Base-by-base conservation (phyloP, 2,797 vertebrate genomes). In the Smutsia temminckii region DNA sequence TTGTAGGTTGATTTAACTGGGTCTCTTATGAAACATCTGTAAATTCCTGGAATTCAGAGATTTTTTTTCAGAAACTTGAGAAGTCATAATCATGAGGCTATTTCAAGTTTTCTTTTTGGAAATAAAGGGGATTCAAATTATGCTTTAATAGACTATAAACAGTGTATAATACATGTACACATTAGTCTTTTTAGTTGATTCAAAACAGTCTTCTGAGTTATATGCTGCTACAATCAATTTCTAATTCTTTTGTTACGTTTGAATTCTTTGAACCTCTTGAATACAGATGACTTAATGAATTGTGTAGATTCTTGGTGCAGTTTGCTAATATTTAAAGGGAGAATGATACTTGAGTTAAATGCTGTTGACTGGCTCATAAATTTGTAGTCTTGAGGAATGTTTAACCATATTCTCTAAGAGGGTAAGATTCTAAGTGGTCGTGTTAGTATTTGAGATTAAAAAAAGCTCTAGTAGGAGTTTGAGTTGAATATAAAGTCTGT, bases 81-180 rank as follows among this genome's bases (percentile, higher is more conserved):
- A 40, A 79, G 53, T 90, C 49, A 46, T 59, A 79, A 57, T 79
- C 68, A 25, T 79, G 81, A 86, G n/a, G 32, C 49, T 85, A 27
- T 88, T 94, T 89, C 29, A 95, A 4, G 12, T 59, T 96, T 93
- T 8, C 2, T 88, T 94, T 87, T 92, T 92, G 83, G 49, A 85
- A 8, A 59, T 53, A 85, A 74, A 64, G 3, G 63, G 68, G 18
- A 85, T 87, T 96, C 40, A 59, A 64, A 53, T 68, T 96, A 27
- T 74, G 27, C 20, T 46, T 80, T 84, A 66, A n/a, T 53, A 77
- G 53, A 63, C 21, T 95, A 6, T 83, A 95, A 95, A 81, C 63
- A 81, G 61, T 71, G 14, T 11, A 16, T 37, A 10, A 37, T 80
- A 17, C 66, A 78, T 79, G 29, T 34, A 29, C 5, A 17, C 55